Percentiles rank a stretch among this genome's conserved stretches.
phyloP scores from a whole-genome alignment of 1,140 invertebrate genomes.

The Ceratosolen solmsi region DNA sequence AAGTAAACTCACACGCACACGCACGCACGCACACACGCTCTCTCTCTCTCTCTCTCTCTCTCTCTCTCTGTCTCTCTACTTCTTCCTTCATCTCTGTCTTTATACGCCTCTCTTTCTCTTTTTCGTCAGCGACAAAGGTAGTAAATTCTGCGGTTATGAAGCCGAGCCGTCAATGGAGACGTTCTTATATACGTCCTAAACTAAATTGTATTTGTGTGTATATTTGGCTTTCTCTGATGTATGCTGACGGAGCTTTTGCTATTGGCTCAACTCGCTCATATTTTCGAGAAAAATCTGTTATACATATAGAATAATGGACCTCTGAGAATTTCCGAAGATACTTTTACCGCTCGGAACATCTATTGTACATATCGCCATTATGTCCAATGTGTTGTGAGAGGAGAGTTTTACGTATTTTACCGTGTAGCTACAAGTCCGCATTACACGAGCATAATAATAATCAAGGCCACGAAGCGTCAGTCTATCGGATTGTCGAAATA shows the following conservation, averaged over 20 bases:
- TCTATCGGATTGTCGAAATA: too few relatives aligned
- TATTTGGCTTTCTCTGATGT: slow-evolving; percentile 24
- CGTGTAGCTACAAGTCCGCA: neutral
- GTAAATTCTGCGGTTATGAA: slow-evolving; percentile 47
- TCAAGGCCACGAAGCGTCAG: too few relatives aligned
- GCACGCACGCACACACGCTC: too few relatives aligned
- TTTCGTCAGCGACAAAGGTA: slow-evolving; percentile 20
- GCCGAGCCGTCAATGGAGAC: slow-evolving; percentile 30
- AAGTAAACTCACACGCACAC: too few relatives aligned
- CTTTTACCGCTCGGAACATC: neutral
- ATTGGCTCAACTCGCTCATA: slow-evolving; percentile 20
- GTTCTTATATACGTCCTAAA: neutral
- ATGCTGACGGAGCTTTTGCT: neutral
- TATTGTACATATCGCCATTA: neutral
- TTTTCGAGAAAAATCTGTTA: slow-evolving; percentile 13
- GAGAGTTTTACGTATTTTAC: neutral
- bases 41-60: slow-evolving; percentile 52
- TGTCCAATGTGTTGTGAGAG: neutral
- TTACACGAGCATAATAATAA: neutral
- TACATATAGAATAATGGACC: slow-evolving; percentile 10
- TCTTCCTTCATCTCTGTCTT: slow-evolving; percentile 12
- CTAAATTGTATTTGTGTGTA: neutral
- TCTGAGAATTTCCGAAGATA: neutral
- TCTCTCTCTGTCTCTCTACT: neutral
- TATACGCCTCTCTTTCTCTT: slow-evolving; percentile 52